Conservation (phyloP, 2,113 vertebrate species). For the Leuciscus idus region DNA sequence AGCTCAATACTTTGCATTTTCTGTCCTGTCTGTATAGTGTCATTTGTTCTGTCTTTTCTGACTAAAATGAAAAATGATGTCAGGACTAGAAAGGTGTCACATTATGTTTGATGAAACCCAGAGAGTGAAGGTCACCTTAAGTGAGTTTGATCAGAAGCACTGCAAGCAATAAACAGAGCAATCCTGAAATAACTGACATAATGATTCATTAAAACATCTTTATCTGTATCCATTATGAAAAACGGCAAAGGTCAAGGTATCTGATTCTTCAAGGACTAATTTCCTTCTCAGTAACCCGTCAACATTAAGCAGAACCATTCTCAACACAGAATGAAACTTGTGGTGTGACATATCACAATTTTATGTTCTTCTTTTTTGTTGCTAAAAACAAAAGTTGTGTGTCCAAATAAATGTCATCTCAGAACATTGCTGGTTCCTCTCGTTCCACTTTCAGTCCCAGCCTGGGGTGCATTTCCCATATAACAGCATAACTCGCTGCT, state of each 20-base stretch:
- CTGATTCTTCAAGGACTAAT: not conserved
- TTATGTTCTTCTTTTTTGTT: not conserved
- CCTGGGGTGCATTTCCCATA: no score
- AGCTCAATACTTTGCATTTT: not conserved
- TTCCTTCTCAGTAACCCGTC: not conserved
- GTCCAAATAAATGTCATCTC: not conserved
- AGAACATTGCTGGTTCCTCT: not conserved
- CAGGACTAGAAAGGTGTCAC: constrained; percentile 55
- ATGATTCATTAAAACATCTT: constrained; percentile 15
- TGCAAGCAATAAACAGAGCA: not conserved
- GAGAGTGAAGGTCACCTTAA: constrained; percentile 24
- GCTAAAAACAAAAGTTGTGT: not conserved
- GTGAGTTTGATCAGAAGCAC: constrained; percentile 18
- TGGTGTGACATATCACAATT: not conserved
- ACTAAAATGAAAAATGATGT: constrained; percentile 65
- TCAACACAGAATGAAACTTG: not conserved
- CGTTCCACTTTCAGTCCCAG: not conserved
- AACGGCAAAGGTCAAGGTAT: not conserved
- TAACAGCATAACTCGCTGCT: no score
- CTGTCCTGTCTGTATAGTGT: not conserved
- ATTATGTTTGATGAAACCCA: constrained; percentile 52
- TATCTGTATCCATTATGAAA: constrained; percentile 12
- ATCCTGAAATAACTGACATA: constrained; percentile 35
- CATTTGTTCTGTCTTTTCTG: constrained; percentile 23
- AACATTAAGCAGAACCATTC: not conserved